A percentile compares a stretch with the other conserved stretches of the same genome.
Evolutionary conservation across 2,888 invertebrate genomes (phyloP).

Genomic region (Plebejus argus): DNA sequence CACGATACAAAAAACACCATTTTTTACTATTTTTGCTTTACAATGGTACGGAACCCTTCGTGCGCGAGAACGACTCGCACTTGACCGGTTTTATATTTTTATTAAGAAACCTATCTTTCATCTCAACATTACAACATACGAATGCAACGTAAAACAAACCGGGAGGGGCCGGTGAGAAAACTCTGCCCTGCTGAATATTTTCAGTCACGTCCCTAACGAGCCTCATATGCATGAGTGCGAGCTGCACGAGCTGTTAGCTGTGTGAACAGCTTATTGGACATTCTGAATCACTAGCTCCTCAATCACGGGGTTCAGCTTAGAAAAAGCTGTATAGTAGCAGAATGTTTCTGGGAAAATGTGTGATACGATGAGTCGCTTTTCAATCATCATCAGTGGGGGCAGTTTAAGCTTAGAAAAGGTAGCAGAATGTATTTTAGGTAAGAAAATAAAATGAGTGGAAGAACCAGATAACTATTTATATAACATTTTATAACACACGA

Average conservation of each 20-base stretch:
- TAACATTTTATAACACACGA: no score
- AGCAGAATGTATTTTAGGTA: no score
- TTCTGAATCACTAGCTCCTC: not conserved
- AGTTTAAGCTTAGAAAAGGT: no score
- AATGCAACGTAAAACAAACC: not conserved
- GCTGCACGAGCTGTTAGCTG: not conserved
- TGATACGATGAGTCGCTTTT: no score
- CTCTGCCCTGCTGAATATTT: conserved; percentile 11
- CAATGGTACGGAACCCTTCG: no score
- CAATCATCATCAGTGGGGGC: no score
- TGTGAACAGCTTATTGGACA: conserved; percentile 12
- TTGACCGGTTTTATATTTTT: no score
- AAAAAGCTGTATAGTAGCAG: not conserved
- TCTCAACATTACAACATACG: not conserved
- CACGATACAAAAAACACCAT: no score
- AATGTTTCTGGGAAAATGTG: not conserved
- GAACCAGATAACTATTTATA: no score
- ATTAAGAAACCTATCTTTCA: not conserved
- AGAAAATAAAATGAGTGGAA: no score
- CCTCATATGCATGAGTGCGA: conserved; percentile 22
- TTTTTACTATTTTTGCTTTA: no score
- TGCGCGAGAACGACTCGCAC: no score
- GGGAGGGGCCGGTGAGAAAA: not conserved
- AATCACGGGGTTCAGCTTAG: not conserved
- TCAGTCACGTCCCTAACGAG: conserved; percentile 28